Percentiles rank a stretch among this genome's conserved stretches.
These are phyloP conservation scores for Philaenus spumarius DNA, from an alignment of 1,140 invertebrate species.

Conservation along the genomic window DNA sequence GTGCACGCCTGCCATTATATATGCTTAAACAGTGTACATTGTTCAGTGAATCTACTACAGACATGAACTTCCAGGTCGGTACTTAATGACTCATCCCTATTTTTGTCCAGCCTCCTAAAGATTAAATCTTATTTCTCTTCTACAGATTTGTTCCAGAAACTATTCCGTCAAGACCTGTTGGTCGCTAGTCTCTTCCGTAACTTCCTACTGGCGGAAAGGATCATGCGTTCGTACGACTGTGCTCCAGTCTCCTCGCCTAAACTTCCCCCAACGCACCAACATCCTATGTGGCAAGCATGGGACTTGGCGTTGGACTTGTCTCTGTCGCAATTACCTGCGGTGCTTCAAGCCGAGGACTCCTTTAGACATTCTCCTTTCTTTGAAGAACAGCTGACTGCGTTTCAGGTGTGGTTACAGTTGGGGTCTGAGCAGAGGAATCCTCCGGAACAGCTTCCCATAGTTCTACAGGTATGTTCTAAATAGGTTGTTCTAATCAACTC, in stretches of 20 bases:
- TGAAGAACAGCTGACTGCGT: constrained; percentile 97
- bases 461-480: constrained; percentile 63
- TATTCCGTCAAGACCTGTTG: constrained; percentile 96
- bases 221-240: constrained; percentile 94
- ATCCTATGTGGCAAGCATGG: constrained; percentile 95
- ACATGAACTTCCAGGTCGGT: too few relatives aligned
- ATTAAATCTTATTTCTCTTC: too few relatives aligned
- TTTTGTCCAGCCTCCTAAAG: too few relatives aligned
- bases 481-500: constrained; percentile 7
- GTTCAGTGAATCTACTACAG: too few relatives aligned
- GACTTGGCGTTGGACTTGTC: constrained; percentile 93
- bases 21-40: too few relatives aligned
- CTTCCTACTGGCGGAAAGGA: constrained; percentile 93
- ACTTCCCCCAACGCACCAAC: constrained; percentile 85
- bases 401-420: constrained; percentile 90
- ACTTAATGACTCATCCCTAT: too few relatives aligned
- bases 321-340: constrained; percentile 77
- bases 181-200: constrained; percentile 97
- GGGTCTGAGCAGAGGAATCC: constrained; percentile 67
- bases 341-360: constrained; percentile 54
- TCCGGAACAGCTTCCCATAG: constrained; percentile 96
- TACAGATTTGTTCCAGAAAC: constrained; percentile 87
- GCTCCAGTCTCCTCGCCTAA: constrained; percentile 86
- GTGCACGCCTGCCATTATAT: too few relatives aligned
- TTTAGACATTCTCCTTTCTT: constrained; percentile 89